A percentile compares a stretch with the other conserved stretches of the same genome.
Evolutionary conservation across 2,888 invertebrate genomes (phyloP).

Genomic region (Tridacna crocea): DNA sequence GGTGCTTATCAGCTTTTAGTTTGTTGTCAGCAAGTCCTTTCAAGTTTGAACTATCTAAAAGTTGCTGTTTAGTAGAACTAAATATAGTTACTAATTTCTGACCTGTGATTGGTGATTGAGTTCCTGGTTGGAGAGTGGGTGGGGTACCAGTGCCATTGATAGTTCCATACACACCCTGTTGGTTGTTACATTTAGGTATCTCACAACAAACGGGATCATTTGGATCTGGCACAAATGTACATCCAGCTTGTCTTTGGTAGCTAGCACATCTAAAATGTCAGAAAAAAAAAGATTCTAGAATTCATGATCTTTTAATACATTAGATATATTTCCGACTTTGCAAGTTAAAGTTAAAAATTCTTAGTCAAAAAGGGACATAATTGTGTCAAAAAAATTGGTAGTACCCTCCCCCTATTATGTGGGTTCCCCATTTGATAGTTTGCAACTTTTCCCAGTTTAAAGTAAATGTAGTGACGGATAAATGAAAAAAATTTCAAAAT

Average conservation of each 20-base stretch:
- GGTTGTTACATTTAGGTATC: constrained; percentile 69
- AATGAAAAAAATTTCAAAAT: too few species aligned
- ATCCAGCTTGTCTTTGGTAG: constrained; percentile 65
- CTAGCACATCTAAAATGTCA: constrained; percentile 63
- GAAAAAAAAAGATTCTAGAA: neutral
- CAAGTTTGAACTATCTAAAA: too few species aligned
- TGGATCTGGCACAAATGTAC: constrained; percentile 71
- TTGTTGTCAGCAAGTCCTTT: too few species aligned
- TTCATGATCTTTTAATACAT: neutral
- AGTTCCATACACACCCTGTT: constrained; percentile 67
- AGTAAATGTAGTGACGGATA: too few species aligned
- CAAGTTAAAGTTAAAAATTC: neutral
- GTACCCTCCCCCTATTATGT: too few species aligned
- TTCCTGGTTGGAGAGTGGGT: constrained; percentile 33
- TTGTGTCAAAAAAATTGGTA: too few species aligned
- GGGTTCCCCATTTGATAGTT: too few species aligned
- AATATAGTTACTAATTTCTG: too few species aligned
- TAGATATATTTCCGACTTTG: neutral
- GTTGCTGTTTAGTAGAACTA: too few species aligned
- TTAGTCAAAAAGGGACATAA: neutral
- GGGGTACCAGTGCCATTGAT: constrained; percentile 69
- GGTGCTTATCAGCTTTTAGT: too few species aligned
- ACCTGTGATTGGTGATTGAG: constrained; percentile 25
- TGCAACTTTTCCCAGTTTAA: neutral
- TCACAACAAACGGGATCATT: constrained; percentile 73